phyloP scores from a whole-genome alignment of 2,888 invertebrate species.

The Thera obeliscata region DNA sequence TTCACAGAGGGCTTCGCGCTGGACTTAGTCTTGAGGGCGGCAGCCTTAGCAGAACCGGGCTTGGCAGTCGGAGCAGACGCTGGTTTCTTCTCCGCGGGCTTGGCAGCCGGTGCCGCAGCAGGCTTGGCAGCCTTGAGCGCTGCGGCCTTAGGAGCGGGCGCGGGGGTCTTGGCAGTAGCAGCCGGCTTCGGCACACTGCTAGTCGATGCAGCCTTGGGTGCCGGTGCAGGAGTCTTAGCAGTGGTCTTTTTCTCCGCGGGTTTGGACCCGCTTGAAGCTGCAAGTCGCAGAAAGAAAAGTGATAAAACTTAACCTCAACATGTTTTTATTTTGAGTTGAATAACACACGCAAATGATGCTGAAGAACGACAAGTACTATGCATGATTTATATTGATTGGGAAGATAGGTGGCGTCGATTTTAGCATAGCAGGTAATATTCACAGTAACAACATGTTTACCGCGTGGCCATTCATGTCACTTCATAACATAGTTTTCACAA shows the following conservation, averaged over 20 bases:
- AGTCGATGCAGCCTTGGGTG: conserved; percentile 70
- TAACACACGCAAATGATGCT: conserved; percentile 5
- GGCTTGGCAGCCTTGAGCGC: conserved; percentile 77
- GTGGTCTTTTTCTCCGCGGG: conserved; percentile 77
- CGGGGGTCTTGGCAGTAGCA: conserved; percentile 71
- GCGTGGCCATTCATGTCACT: conserved; percentile 62
- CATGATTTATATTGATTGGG: background rate
- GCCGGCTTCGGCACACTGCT: conserved; percentile 67
- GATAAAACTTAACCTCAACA: conserved; percentile 54
- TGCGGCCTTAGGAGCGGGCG: conserved; percentile 77
- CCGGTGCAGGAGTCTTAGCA: conserved; percentile 76
- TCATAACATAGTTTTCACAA: conserved; percentile 23
- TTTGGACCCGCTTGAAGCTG: conserved; percentile 72
- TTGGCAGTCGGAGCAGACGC: conserved; percentile 74
- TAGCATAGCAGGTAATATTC: background rate
- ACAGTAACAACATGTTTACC: conserved; percentile 52
- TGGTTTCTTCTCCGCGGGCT: conserved; percentile 76
- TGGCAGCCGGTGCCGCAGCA: conserved; percentile 75
- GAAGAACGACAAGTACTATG: background rate
- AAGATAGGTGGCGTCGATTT: background rate
- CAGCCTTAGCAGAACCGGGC: conserved; percentile 82
- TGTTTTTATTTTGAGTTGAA: background rate
- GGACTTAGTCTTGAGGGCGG: conserved; percentile 78
- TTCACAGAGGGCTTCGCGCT: conserved; percentile 81
- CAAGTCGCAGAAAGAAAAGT: conserved; percentile 25